Evolutionary conservation across 1,140 invertebrate genomes (phyloP), one percentile per base, ranked within the genome.

Genomic region (Aricia agestis): DNA sequence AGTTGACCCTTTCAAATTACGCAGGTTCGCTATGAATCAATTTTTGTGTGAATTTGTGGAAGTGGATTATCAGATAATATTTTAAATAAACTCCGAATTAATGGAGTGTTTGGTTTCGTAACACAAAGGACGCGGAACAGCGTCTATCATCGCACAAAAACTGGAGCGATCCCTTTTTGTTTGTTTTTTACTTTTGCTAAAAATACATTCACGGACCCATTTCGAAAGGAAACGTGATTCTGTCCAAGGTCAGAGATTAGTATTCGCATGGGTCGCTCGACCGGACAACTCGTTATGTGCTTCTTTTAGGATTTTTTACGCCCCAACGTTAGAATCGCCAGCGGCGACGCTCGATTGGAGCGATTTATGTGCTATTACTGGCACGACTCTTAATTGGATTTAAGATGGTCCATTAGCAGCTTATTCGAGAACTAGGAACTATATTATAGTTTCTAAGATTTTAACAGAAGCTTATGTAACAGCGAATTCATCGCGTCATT

Each of bases 181-280:
- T 77, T 76, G 81, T 82, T 87, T 90, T 90, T 90, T 89, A 85
- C 81, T 86, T 86, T 89, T 88, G 82, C 83, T 90, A 89, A 90
- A 89, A 89, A 90, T 87, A 89, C 88, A 80, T 90, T 88, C 86
- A 87, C 86, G 79, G 82, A 83, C 86, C 84, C 86, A 90, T 90
- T 90, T 90, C 83, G 88, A 90, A 90, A 90, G 86, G 86, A 90
- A 90, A 89, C 88, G 88, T 87, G 87, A 87, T 86, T 87, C 79
- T 80, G 77, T 82, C 74, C 85, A 90, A 90, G 88, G 88, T 88
- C 88, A 81, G 78, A 72, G 79, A 86, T 90, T 90, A 90, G 88
- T 90, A 90, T 88, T 88, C 86, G 84, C 82, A 80, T 83, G 81
- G 86, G 81, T 85, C 82, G 81, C 84, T 89, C 82, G 79, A 81